A percentile compares a stretch with the other conserved stretches of the same genome.
These are phyloP conservation scores for Drymodes brunneopygia DNA, from an alignment of 2,113 vertebrate species.

Conservation along the genomic window DNA sequence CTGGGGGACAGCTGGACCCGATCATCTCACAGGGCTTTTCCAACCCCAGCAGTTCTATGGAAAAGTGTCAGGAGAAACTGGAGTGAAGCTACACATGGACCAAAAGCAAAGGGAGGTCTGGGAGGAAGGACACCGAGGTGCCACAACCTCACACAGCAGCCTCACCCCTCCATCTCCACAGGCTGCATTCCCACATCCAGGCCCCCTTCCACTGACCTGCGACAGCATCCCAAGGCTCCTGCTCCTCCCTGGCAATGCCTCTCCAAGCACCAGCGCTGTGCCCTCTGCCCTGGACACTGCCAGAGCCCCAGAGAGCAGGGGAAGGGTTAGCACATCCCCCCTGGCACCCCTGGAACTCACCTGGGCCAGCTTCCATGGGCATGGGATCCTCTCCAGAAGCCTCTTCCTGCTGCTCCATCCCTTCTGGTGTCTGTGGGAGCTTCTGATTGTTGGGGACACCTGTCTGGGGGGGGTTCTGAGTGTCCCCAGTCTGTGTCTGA, in stretches of 20 bases:
- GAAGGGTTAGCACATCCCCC: background rate
- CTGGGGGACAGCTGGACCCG: accelerated
- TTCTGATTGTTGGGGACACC: background rate
- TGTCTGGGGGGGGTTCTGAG: background rate
- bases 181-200: background rate
- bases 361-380: background rate
- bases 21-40: background rate
- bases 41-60: background rate
- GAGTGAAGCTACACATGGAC: background rate
- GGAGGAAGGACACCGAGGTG: background rate
- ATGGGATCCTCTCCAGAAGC: background rate
- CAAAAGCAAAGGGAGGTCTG: background rate
- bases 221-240: background rate
- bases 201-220: accelerated
- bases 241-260: background rate
- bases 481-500: background rate
- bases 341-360: constrained; percentile 2
- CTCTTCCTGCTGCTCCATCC: background rate
- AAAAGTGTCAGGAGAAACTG: background rate
- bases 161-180: background rate
- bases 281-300: background rate
- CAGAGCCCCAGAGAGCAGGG: background rate
- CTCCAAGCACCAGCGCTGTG: background rate
- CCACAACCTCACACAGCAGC: background rate
- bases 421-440: background rate